Conservation (phyloP, 2,797 vertebrate species). For the Etheostoma nigrum region DNA sequence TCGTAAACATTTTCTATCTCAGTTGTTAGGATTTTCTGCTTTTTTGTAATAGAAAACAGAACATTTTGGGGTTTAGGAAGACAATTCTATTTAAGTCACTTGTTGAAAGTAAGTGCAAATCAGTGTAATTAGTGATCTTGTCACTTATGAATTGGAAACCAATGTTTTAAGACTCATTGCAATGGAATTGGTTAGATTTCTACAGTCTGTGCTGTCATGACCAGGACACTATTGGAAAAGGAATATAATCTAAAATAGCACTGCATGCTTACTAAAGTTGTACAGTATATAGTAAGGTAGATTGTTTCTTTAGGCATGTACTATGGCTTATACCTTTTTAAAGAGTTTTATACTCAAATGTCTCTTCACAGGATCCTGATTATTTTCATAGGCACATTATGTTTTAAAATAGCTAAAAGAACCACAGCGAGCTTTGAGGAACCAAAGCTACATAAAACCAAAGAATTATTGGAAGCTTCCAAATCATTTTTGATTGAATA, state of each 20-base stretch:
- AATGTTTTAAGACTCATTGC: not conserved
- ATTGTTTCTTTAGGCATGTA: constrained; percentile 12
- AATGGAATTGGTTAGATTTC: not conserved
- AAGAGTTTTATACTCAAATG: not conserved
- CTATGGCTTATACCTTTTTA: not conserved
- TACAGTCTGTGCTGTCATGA: not conserved
- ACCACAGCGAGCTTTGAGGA: not conserved
- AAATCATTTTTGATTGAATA: not conserved
- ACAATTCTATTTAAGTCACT: not conserved
- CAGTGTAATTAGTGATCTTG: not conserved
- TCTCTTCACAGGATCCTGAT: constrained; percentile 9
- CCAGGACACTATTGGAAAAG: too few relatives aligned
- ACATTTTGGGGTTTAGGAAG: not conserved
- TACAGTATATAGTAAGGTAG: constrained; percentile 9
- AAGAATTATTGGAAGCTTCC: not conserved
- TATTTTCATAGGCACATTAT: constrained; percentile 18
- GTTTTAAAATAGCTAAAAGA: constrained; percentile 20
- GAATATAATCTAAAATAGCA: not conserved
- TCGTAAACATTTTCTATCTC: not conserved
- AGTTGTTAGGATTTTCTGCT: not conserved
- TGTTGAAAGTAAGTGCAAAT: not conserved
- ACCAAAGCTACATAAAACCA: constrained; percentile 4
- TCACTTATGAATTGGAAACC: not conserved
- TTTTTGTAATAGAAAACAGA: not conserved
- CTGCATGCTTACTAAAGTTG: not conserved